These are phyloP conservation scores for Sebastes oblongus DNA, from an alignment of 2,797 vertebrate genomes.

Conservation along the genomic window DNA sequence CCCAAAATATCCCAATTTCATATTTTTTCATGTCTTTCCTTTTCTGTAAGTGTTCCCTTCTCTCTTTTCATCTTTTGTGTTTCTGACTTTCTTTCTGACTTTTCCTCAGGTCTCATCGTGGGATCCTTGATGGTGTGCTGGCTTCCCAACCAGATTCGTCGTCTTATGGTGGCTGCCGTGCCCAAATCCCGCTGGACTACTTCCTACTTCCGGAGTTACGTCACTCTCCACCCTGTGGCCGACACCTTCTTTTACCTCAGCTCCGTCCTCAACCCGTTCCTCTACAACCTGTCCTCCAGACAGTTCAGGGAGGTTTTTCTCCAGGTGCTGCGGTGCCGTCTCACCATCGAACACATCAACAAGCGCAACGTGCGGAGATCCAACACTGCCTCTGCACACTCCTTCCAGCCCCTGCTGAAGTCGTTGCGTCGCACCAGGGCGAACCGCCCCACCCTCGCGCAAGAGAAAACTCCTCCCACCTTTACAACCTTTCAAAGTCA, in stretches of 20 bases:
- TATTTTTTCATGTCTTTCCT: background rate
- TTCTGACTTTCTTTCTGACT: background rate
- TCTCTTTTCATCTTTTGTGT: background rate
- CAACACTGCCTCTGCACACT: constrained; percentile 45
- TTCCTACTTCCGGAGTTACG: constrained; percentile 84
- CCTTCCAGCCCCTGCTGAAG: constrained; percentile 78
- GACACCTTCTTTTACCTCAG: constrained; percentile 97
- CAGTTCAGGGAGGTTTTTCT: constrained; percentile 92
- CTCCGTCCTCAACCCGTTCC: constrained; percentile 93
- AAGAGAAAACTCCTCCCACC: background rate
- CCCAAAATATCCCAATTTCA: background rate
- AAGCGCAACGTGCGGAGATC: constrained; percentile 74
- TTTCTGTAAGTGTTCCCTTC: background rate
- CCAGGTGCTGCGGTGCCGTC: constrained; percentile 88
- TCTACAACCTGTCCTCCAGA: constrained; percentile 93
- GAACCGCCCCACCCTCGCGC: background rate
- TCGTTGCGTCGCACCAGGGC: constrained; percentile 59
- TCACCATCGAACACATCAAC: constrained; percentile 87
- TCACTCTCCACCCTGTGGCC: constrained; percentile 86
- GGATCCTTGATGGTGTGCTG: constrained; percentile 89
- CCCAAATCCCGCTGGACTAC: constrained; percentile 88
- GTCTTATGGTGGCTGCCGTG: constrained; percentile 88
- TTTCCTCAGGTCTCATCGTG: constrained; percentile 87
- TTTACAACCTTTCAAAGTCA: constrained; percentile 32
- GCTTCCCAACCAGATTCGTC: constrained; percentile 92